Conservation (phyloP, 2,888 invertebrate genomes). For the Chydorus sphaericus region DNA sequence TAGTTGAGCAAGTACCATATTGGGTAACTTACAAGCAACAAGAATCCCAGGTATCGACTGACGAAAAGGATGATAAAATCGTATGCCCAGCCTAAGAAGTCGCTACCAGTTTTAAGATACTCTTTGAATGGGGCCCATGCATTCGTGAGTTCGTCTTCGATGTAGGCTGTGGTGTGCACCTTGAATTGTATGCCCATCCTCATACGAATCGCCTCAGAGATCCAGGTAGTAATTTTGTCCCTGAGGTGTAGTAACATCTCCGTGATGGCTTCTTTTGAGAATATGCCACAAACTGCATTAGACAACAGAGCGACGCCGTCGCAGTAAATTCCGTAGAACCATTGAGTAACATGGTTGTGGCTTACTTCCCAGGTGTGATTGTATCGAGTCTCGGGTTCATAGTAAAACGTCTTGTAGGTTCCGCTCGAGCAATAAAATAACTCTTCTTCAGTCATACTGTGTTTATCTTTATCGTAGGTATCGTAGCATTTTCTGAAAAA, state of each 20-base stretch:
- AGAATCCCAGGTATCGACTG: background rate
- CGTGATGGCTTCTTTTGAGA: background rate
- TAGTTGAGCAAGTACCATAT: background rate
- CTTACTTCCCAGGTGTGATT: too few species aligned
- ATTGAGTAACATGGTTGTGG: too few species aligned
- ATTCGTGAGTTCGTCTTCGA: background rate
- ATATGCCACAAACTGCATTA: background rate
- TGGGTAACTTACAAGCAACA: background rate
- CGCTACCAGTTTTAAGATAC: background rate
- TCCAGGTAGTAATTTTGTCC: background rate
- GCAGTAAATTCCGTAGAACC: background rate
- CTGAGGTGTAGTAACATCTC: background rate
- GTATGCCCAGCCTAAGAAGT: background rate
- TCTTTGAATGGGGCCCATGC: background rate
- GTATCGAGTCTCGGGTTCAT: too few species aligned
- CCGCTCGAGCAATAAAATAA: background rate
- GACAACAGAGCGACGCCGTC: background rate
- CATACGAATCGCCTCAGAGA: background rate
- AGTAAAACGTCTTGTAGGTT: too few species aligned
- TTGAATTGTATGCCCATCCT: background rate
- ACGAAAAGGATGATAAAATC: background rate
- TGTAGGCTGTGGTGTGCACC: background rate
- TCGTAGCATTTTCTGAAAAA: too few species aligned
- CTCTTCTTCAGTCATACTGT: background rate
- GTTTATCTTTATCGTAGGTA: background rate